Evolutionary conservation across 1,140 invertebrate genomes (phyloP).

Genomic region (Papilio polyxenes): DNA sequence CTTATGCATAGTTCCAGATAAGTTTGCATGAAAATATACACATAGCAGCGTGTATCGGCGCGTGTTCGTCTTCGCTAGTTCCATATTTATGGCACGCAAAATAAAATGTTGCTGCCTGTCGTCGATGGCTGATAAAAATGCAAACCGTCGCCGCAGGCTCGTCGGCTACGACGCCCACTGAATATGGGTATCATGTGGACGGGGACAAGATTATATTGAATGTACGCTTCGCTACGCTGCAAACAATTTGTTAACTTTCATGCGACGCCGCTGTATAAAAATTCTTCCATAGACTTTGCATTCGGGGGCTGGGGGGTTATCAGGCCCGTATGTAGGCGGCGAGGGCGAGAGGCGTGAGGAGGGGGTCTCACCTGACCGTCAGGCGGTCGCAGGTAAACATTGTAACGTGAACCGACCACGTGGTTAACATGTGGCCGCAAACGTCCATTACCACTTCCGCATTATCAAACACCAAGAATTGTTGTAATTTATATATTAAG

Average conservation of each 20-base stretch:
- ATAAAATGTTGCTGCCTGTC: slow-evolving; percentile 74
- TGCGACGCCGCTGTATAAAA: slow-evolving; percentile 40
- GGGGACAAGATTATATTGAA: slow-evolving; percentile 60
- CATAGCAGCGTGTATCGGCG: slow-evolving; percentile 52
- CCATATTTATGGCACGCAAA: slow-evolving; percentile 78
- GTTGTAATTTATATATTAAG: slow-evolving; percentile 25
- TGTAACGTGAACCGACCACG: slow-evolving; percentile 74
- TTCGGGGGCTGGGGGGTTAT: slow-evolving; percentile 47
- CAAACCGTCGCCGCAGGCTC: slow-evolving; percentile 71
- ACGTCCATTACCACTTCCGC: background rate
- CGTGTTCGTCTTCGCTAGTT: slow-evolving; percentile 67
- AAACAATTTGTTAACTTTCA: slow-evolving; percentile 59
- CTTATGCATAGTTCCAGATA: slow-evolving; percentile 78
- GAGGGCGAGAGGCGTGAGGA: slow-evolving; percentile 52
- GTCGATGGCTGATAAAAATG: slow-evolving; percentile 76
- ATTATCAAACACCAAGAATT: background rate
- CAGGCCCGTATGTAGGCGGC: slow-evolving; percentile 49
- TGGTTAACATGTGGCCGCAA: slow-evolving; percentile 64
- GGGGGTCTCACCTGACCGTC: slow-evolving; percentile 71
- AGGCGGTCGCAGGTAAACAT: slow-evolving; percentile 75
- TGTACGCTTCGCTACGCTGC: slow-evolving; percentile 47
- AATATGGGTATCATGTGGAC: slow-evolving; percentile 63
- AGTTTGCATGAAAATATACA: slow-evolving; percentile 72
- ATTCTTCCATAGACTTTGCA: slow-evolving; percentile 37
- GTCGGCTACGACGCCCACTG: slow-evolving; percentile 56